Percentiles rank a stretch among this genome's conserved stretches.
phyloP scores from a whole-genome alignment of 2,113 vertebrate species.

The Corvus hawaiiensis region DNA sequence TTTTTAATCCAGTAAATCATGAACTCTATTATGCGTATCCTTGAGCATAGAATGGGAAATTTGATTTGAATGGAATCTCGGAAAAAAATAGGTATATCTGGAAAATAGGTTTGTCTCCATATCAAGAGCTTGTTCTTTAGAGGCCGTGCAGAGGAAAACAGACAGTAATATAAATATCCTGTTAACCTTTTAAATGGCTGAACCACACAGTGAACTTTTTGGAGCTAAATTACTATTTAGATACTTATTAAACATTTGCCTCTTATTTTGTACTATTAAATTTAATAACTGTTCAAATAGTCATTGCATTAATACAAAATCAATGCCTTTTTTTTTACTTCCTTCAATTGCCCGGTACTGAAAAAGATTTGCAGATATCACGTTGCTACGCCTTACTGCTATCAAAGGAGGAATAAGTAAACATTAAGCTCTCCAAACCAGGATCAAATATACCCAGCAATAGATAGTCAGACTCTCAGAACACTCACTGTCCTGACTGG shows the following conservation, averaged over 20 bases:
- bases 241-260: background rate
- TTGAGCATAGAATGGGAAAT: background rate
- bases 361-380: background rate
- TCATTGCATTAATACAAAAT: background rate
- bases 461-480: background rate
- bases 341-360: background rate
- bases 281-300: background rate
- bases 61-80: background rate
- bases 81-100: background rate
- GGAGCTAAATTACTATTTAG: background rate
- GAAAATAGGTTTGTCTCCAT: background rate
- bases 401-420: background rate
- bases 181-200: background rate
- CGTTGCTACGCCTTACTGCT: background rate
- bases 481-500: background rate
- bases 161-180: background rate
- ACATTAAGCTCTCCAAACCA: background rate
- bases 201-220: background rate
- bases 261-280: background rate
- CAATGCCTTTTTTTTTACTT: background rate
- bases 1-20: slow-evolving; percentile 1
- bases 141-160: background rate
- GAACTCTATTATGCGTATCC: background rate
- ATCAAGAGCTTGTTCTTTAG: background rate
- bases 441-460: background rate